A percentile compares a stretch with the other conserved stretches of the same genome.
These are phyloP conservation scores for Phocoena phocoena DNA, from an alignment of 2,113 vertebrate genomes.

Conservation along the genomic window DNA sequence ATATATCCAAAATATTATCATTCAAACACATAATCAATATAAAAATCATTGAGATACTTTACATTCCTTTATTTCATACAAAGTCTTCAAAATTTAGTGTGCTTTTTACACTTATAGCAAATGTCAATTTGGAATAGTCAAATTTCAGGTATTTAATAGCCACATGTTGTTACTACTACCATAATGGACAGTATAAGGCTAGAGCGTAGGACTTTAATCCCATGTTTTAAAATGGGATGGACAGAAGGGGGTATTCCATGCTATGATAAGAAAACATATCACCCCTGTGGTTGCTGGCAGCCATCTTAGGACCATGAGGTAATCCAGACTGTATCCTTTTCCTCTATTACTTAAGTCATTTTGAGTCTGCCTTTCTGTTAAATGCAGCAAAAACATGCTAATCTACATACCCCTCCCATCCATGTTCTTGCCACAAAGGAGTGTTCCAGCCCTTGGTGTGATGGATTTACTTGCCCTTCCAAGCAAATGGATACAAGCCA, in stretches of 20 bases:
- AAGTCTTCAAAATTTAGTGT: neutral
- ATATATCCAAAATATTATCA: neutral
- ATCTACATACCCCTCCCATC: neutral
- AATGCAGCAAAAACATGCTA: neutral
- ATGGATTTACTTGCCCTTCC: neutral
- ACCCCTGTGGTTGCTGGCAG: neutral
- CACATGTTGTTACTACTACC: neutral
- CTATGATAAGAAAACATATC: neutral
- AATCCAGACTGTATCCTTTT: neutral
- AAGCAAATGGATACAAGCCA: neutral
- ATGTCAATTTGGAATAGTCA: neutral
- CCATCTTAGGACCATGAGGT: neutral
- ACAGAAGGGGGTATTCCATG: neutral
- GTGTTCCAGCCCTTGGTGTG: neutral
- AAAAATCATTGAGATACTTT: neutral
- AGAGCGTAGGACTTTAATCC: neutral
- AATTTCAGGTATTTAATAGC: neutral
- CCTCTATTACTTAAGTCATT: neutral
- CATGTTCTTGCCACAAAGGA: neutral
- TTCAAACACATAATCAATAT: neutral
- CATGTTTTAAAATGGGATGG: neutral
- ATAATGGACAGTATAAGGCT: neutral
- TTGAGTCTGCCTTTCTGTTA: neutral
- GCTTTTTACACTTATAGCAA: neutral
- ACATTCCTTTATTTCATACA: neutral